A percentile compares a stretch with the other conserved stretches of the same genome.
Conservation (phyloP, 64 coral and sea anemone genomes). For the Montipora efflorescens region DNA sequence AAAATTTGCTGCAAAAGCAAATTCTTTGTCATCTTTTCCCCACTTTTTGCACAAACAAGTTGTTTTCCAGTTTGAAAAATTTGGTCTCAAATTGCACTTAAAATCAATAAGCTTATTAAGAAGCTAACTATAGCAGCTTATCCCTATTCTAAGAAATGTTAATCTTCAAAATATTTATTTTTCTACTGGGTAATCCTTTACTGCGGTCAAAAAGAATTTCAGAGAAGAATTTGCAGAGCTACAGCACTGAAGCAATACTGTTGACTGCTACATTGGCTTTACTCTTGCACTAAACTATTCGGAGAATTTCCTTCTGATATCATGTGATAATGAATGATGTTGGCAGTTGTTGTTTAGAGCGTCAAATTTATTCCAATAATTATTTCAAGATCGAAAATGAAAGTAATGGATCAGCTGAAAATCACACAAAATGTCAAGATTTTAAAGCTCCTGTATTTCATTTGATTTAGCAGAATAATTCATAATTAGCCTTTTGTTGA, state of each 20-base stretch:
- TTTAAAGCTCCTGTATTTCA: too few relatives aligned
- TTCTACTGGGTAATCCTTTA: neutral
- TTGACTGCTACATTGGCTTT: neutral
- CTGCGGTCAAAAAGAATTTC: neutral
- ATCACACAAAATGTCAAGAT: neutral
- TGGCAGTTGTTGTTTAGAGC: too few relatives aligned
- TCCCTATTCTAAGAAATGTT: neutral
- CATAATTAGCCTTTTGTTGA: too few relatives aligned
- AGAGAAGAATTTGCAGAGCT: neutral
- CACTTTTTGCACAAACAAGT: slow-evolving; percentile 1
- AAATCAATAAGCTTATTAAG: neutral
- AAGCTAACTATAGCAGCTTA: slow-evolving; percentile 12
- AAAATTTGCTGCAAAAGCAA: neutral
- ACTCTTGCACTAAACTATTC: neutral
- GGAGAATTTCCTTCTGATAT: neutral
- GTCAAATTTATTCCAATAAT: too few relatives aligned
- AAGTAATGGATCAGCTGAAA: too few relatives aligned
- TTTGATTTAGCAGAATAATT: too few relatives aligned
- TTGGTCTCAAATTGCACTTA: neutral
- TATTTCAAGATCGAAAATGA: too few relatives aligned
- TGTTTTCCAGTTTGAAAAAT: neutral
- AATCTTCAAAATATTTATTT: neutral
- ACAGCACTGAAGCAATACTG: neutral
- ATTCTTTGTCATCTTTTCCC: neutral
- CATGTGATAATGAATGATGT: neutral